Evolutionary conservation across 2,888 invertebrate species (phyloP), one percentile per base, ranked within the genome.

Genomic region (Phanerotoma sp.): DNA sequence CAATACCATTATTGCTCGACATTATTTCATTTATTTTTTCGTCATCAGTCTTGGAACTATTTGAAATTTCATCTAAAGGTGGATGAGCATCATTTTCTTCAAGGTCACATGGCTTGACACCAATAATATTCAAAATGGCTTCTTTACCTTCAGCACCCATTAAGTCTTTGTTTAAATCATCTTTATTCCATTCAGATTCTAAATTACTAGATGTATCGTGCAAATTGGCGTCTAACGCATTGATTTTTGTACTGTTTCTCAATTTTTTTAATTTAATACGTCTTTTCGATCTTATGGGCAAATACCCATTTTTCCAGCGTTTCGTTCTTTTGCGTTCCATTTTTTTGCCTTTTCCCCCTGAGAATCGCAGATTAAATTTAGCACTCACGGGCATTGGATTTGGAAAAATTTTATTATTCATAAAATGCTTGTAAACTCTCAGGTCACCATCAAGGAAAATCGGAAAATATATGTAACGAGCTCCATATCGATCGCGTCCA

Each of bases 391-490:
- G 63, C 35, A 30, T 32, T 2, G 28, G 20, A 45, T 49, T 63
- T 13, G 69, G 71, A 4, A 74, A 53, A 52, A 75, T 64, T 54
- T 67, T 68, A 56, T 77, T 77, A 54, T 74, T 71, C 22, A 75
- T 58, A 47, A 64, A 73, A 37, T 81, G 79, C 37, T 76, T 74
- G 65, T 82, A 83, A 30, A 83, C 74, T 28, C 83, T 70, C 2
- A 83, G 67, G 68, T 81, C 80, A 22, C 73, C 79, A 2, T 80
- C 79, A 60, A 81, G 77, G 66, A 82, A 82, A 62, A 82, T 81
- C 20, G 81, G 81, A 65, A 83, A 81, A 66, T 83, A 81, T 57
- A 82, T 71, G 65, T 82, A 83, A 56, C 75, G 74, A 58, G 78
- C 77, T 15, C 82, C 82, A 5, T 79, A 67, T 30, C 78, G 77